Percentiles rank a stretch among this genome's conserved stretches.
Conservation (phyloP, 2,797 vertebrate species). For the Eleutherodactylus coqui region DNA sequence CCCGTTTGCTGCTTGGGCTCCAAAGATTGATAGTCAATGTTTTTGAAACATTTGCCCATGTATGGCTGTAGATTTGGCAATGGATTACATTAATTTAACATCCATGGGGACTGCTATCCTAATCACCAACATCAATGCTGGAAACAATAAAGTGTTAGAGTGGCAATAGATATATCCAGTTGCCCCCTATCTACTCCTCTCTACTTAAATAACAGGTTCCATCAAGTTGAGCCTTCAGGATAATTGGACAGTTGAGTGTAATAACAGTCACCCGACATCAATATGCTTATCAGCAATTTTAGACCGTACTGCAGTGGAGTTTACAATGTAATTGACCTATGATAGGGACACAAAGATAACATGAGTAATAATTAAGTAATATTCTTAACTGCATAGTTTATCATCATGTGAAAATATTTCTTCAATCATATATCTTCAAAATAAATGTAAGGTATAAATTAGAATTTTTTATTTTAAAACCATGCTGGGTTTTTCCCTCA, state of each 20-base stretch:
- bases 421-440: neutral
- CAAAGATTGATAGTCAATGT: neutral
- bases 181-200: neutral
- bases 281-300: neutral
- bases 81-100: neutral
- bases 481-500: neutral
- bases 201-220: neutral
- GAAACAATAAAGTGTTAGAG: neutral
- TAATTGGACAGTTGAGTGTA: neutral
- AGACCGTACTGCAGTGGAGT: neutral
- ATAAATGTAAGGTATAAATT: slow-evolving; percentile 1
- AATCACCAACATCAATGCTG: neutral
- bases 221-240: neutral
- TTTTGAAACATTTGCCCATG: neutral
- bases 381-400: neutral
- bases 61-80: no score
- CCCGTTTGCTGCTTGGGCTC: neutral
- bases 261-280: neutral
- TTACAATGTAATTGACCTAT: neutral
- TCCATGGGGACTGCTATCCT: neutral
- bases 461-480: neutral
- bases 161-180: neutral
- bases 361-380: neutral
- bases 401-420: neutral
- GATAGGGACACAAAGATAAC: no score